These are phyloP conservation scores for Ispidina lecontei DNA, from an alignment of 2,797 vertebrate species.

Conservation along the genomic window DNA sequence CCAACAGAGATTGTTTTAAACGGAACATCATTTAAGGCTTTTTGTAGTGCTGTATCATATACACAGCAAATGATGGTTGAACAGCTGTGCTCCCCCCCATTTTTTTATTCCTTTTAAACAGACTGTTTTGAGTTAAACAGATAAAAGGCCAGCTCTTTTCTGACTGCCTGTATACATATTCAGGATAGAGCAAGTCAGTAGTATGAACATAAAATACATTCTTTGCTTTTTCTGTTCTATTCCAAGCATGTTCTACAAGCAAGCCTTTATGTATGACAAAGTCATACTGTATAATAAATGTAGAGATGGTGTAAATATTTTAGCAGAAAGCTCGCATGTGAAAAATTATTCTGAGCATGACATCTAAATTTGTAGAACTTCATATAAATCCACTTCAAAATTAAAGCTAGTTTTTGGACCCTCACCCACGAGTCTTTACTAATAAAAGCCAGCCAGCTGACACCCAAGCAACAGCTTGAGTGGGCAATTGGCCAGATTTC, in stretches of 20 bases:
- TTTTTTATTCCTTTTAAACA: not conserved
- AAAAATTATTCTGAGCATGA: constrained; percentile 2
- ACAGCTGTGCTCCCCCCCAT: accelerated
- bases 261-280: not conserved
- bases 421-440: not conserved
- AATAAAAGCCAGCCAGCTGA: constrained; percentile 26
- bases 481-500: not conserved
- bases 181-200: not conserved
- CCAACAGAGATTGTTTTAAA: not conserved
- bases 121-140: not conserved
- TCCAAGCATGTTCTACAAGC: not conserved
- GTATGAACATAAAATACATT: not conserved
- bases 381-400: not conserved
- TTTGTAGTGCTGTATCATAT: not conserved
- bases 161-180: not conserved
- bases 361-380: not conserved
- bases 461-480: not conserved
- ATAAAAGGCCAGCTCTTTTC: not conserved
- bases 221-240: not conserved
- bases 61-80: not conserved
- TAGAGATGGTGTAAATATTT: constrained; percentile 20
- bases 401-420: not conserved
- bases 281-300: not conserved
- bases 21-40: not conserved
- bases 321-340: not conserved